These are phyloP conservation scores for Pterobdella sp. DNA, from an alignment of 2,888 invertebrate species.

Conservation along the genomic window DNA sequence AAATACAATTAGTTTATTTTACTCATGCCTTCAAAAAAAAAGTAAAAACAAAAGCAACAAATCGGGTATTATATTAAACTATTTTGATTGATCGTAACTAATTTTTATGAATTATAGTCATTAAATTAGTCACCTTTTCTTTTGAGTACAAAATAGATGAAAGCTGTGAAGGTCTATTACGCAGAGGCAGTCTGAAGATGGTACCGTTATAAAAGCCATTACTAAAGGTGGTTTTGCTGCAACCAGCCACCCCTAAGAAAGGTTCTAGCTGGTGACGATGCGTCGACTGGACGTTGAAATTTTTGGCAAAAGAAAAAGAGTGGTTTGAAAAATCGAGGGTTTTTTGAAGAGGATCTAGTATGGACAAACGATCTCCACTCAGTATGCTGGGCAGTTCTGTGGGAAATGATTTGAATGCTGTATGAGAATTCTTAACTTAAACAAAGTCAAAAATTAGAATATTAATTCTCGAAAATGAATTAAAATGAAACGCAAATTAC, in stretches of 20 bases:
- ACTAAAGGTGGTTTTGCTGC: conserved; percentile 32
- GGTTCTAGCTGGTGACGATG: conserved; percentile 42
- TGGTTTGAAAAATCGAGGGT: conserved; percentile 36
- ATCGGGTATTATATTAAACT: not conserved
- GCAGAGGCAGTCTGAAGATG: conserved; percentile 46
- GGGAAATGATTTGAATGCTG: not conserved
- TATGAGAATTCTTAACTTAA: too few relatives aligned
- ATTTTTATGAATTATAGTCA: not conserved
- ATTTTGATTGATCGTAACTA: not conserved
- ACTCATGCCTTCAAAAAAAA: too few relatives aligned
- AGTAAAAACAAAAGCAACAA: not conserved
- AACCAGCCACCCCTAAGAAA: conserved; percentile 41
- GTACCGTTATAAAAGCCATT: conserved; percentile 41
- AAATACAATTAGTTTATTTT: too few relatives aligned
- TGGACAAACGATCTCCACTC: conserved; percentile 42
- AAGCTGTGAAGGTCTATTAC: conserved; percentile 38
- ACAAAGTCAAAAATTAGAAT: not conserved
- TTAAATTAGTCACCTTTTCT: conserved; percentile 34
- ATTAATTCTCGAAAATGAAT: not conserved
- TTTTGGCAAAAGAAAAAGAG: conserved; percentile 34
- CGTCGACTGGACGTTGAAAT: conserved; percentile 27
- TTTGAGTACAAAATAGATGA: conserved; percentile 34
- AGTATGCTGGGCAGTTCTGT: conserved; percentile 41
- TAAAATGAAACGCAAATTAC: conserved; percentile 35
- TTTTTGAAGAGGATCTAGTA: conserved; percentile 43